Conservation (phyloP, 2,797 vertebrate species). For the Lemur catta region DNA sequence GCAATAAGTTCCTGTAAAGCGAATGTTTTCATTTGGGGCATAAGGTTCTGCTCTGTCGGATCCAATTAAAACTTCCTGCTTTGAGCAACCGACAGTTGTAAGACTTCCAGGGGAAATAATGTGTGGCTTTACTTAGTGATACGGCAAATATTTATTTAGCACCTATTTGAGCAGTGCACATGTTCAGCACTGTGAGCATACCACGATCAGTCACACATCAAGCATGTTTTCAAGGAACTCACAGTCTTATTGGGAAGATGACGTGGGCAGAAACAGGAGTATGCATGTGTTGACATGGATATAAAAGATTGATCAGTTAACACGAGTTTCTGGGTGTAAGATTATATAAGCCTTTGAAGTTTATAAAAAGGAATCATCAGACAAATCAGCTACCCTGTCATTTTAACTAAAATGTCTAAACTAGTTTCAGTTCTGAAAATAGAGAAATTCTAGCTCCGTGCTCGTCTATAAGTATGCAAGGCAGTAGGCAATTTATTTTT, state of each 20-base stretch:
- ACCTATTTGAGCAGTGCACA: background rate
- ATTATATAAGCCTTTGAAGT: background rate
- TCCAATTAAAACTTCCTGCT: background rate
- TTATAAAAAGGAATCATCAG: constrained; percentile 43
- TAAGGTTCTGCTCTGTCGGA: background rate
- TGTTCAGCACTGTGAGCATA: background rate
- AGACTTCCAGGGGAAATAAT: background rate
- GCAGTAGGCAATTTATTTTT: background rate
- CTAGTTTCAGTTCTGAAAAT: constrained; percentile 31
- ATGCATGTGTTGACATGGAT: background rate
- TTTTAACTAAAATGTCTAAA: constrained; percentile 13
- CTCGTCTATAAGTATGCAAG: background rate
- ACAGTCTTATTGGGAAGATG: background rate
- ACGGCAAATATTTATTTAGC: background rate
- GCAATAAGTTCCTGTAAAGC: background rate
- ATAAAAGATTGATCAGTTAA: background rate
- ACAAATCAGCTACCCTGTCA: background rate
- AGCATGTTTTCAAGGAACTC: background rate
- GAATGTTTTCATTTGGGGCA: background rate
- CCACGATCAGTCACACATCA: background rate
- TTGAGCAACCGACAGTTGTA: background rate
- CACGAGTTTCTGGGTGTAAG: constrained; percentile 16
- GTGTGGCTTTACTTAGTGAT: background rate
- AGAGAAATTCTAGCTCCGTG: background rate
- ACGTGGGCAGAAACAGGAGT: background rate